phyloP scores from a whole-genome alignment of 30 jellyfish, hydroid and myxozoan species.

The Phacellophora camtschatica region DNA sequence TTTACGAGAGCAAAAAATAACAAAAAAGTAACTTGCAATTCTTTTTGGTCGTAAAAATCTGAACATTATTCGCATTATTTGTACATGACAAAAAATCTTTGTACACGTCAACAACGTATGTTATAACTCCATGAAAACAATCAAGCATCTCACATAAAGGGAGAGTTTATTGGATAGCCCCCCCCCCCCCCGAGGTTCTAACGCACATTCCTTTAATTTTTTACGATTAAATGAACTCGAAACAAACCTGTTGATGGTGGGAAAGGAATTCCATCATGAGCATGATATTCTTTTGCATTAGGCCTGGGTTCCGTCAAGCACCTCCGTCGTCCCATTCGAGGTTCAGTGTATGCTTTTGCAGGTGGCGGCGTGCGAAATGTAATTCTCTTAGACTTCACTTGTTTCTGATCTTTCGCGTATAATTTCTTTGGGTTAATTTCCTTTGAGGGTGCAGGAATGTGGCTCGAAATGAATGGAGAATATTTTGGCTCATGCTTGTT shows the following conservation, averaged over 20 bases:
- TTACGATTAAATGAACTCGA: not conserved
- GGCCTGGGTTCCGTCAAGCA: slow-evolving; percentile 51
- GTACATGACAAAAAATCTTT: too few relatives aligned
- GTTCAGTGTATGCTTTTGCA: not conserved
- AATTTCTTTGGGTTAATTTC: not conserved
- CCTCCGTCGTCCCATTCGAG: slow-evolving; percentile 31
- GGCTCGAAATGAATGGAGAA: not conserved
- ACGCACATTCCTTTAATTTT: too few relatives aligned
- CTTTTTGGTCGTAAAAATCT: too few relatives aligned
- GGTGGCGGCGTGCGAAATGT: slow-evolving; percentile 18
- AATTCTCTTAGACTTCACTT: not conserved
- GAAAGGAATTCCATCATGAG: slow-evolving; percentile 78
- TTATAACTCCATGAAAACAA: too few relatives aligned
- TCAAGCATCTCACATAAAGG: too few relatives aligned
- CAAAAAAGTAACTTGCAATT: too few relatives aligned
- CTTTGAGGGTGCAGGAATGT: not conserved
- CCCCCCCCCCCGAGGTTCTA: too few relatives aligned
- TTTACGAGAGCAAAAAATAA: too few relatives aligned
- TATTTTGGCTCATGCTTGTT: slow-evolving; percentile 28
- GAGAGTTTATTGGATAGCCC: too few relatives aligned
- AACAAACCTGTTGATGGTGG: slow-evolving; percentile 76
- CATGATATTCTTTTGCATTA: slow-evolving; percentile 71
- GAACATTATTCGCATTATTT: too few relatives aligned
- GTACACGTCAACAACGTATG: too few relatives aligned
- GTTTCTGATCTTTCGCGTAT: not conserved